A percentile compares a stretch with the other conserved stretches of the same genome.
phyloP scores from a whole-genome alignment of 2,797 vertebrate species.

The Austrolebias charrua region DNA sequence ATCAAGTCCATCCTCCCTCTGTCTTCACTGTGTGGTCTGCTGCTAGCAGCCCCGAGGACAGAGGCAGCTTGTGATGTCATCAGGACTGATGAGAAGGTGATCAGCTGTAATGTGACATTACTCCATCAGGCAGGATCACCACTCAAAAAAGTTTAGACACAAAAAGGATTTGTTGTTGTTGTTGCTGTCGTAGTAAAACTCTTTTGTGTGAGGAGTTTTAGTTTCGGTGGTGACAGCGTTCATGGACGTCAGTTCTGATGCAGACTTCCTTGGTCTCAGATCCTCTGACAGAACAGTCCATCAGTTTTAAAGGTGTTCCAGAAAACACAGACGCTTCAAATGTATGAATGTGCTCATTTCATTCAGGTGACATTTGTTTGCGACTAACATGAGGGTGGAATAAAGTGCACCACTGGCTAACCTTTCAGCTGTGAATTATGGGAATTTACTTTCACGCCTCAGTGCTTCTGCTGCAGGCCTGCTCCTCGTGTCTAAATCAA shows the following conservation, averaged over 20 bases:
- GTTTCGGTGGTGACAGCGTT: too few species aligned
- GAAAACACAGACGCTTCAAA: constrained; percentile 43
- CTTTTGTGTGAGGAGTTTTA: too few species aligned
- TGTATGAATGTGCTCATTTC: constrained; percentile 80
- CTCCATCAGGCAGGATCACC: too few species aligned
- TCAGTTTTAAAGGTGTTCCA: constrained; percentile 72
- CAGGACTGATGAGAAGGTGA: too few species aligned
- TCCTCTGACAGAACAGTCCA: constrained; percentile 54
- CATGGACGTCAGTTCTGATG: neutral
- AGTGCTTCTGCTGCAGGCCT: constrained; percentile 83
- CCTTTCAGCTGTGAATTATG: constrained; percentile 95
- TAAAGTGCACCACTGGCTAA: constrained; percentile 82
- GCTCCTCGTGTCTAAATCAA: constrained; percentile 94
- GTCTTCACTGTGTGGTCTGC: too few species aligned
- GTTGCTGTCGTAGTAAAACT: too few species aligned
- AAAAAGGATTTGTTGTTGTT: too few species aligned
- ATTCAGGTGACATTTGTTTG: constrained; percentile 88
- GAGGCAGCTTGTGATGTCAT: too few species aligned
- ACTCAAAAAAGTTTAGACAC: too few species aligned
- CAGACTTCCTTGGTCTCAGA: constrained; percentile 32
- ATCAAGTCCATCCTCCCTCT: too few species aligned
- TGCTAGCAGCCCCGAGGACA: too few species aligned
- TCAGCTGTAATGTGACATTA: too few species aligned
- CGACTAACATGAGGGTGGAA: constrained; percentile 83
- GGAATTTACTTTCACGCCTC: constrained; percentile 97